Evolutionary conservation across 2,797 vertebrate genomes (phyloP), one percentile per base, ranked within the genome.

Genomic region (Myiothlypis chrysogaster): DNA sequence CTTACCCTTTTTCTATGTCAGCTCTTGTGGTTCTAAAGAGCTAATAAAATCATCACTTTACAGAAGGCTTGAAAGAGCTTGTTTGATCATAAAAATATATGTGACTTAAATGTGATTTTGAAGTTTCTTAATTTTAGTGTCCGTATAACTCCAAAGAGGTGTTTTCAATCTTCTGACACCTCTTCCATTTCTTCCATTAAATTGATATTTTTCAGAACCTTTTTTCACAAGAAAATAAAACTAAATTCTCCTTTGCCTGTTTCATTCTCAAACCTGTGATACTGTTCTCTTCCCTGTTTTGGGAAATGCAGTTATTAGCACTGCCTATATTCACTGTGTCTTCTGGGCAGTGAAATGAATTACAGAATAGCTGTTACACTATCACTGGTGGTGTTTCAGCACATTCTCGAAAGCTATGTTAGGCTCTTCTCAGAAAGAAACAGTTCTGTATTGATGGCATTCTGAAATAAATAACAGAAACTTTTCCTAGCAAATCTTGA

Each of bases 121-220:
- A 52, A 19, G 12, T n/a, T 44, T 68, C 63, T 44, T 44, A 15
- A 28, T 57, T 66, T 59, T 37, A 76, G 19, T 52, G 19, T n/a
- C n/a, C 9, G 2, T 52, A 11, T n/a, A 39, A 60, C 18, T 76
- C 28, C 55, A 27, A 68, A 52, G 19, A 34, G 52, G 7, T 1
- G 1, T 76, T 85, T 68, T 52, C 14, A 52, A 9, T 52, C 9
- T 68, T 52, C 71, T n/a, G 8, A 14, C 28, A 60, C 19, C 19
- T 39, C 4, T 52, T 59, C 32, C 44, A 59, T 13, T 80, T 88
- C 6, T 90, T 69, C 37, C 12, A 32, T 80, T 63, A 39, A 49
- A 43, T 0, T 21, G 20, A 10, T 53, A 30, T 23, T 87, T 90
- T 87, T 76, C 20, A 30, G 25, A 61, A 12, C 0, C 0, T 2